Base-by-base conservation (phyloP, 1,140 invertebrate species). In the Cydia fagiglandana region DNA sequence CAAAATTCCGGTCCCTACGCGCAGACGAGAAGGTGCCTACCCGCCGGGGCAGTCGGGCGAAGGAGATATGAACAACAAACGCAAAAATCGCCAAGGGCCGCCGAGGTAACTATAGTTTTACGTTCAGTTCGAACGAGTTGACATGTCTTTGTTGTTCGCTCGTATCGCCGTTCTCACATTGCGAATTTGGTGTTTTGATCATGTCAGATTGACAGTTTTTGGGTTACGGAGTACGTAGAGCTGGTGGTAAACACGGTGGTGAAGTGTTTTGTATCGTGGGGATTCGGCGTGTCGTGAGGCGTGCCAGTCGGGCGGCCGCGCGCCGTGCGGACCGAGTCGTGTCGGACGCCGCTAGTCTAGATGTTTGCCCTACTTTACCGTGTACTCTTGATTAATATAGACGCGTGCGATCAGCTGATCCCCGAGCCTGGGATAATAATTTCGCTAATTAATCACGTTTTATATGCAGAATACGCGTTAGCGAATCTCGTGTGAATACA, bases 1-100 rank as follows among this genome's bases (percentile, higher is more conserved):
- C 94, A 94, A 94, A 94, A 94, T 94, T 94, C 94, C 94, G 93
- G 94, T 94, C 93, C 94, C 94, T 87, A 94, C 94, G 93, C 93
- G 93, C 88, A 94, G 93, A 91, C 93, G 90, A 91, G 93, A 94
- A 93, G 89, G 90, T 94, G 93, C 93, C 93, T 94, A 92, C 90
- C 92, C 92, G 83, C 91, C 92, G 91, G 93, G 93, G 93, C 91
- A 90, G 85, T 93, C 88, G 83, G 93, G 92, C 88, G 93, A 93
- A 85, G 91, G 92, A 88, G 91, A 93, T 83, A 94, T 94, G 93
- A 94, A 94, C 85, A 94, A 93, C 81, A 94, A 94, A 87, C 91
- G 94, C 81, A 94, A 94, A 93, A 94, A 92, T 89, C 93, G 94
- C 83, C 93, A 94, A 91, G 93, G 91, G 83, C 91, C 93, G 86